phyloP scores from a whole-genome alignment of 2,888 invertebrate species.

The Cerastis leucographa region DNA sequence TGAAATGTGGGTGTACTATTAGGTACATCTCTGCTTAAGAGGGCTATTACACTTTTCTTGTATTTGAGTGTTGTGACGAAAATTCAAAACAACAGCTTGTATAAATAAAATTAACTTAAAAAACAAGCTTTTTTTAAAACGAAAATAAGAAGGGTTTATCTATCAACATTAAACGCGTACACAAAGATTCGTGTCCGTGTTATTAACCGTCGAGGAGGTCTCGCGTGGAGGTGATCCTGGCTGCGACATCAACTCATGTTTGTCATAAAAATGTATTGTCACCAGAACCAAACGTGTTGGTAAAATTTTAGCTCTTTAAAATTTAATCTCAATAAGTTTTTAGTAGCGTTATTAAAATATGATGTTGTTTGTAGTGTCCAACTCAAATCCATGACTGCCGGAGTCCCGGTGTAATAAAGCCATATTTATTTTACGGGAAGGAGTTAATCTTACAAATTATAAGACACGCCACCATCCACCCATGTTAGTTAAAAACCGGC shows the following conservation, averaged over 20 bases:
- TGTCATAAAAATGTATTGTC: too few species aligned
- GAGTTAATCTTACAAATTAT: not conserved
- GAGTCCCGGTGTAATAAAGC: not conserved
- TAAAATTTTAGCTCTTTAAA: too few species aligned
- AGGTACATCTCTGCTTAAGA: not conserved
- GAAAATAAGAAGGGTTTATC: not conserved
- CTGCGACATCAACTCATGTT: not conserved
- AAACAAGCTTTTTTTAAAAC: too few species aligned
- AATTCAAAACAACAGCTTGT: too few species aligned
- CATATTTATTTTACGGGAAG: not conserved
- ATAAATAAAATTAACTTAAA: too few species aligned
- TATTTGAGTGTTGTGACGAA: too few species aligned
- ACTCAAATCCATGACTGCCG: not conserved
- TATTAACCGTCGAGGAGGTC: too few species aligned
- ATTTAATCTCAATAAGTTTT: not conserved
- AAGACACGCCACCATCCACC: not conserved
- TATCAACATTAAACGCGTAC: not conserved
- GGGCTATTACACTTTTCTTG: too few species aligned
- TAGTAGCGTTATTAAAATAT: not conserved
- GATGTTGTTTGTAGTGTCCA: not conserved
- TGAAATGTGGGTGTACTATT: not conserved
- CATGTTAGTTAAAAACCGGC: not conserved
- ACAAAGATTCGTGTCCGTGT: not conserved
- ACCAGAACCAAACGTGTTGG: too few species aligned
- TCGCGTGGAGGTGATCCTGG: not conserved